Evolutionary conservation across 2,888 invertebrate genomes (phyloP).

Genomic region (Gibbula magus): DNA sequence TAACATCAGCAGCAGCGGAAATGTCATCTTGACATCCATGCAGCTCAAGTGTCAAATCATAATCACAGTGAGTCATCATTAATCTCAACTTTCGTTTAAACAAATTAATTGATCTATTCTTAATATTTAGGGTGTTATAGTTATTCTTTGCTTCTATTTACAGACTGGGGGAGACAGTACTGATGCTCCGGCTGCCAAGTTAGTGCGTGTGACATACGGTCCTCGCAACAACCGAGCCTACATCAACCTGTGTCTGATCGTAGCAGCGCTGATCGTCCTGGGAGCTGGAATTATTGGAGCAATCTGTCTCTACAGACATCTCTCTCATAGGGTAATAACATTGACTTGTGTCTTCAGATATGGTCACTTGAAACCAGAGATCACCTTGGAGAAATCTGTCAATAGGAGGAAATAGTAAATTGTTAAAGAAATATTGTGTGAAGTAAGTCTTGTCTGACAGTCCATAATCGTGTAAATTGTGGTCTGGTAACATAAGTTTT

Average conservation of each 20-base stretch:
- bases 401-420: too few relatives aligned
- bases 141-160: neutral
- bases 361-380: neutral
- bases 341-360: neutral
- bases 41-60: too few relatives aligned
- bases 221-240: conserved; percentile 46
- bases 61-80: too few relatives aligned
- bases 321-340: conserved; percentile 77
- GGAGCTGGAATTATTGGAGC: conserved; percentile 84
- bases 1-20: too few relatives aligned
- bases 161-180: conserved; percentile 48
- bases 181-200: conserved; percentile 25
- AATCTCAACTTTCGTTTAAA: too few relatives aligned
- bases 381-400: neutral
- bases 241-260: conserved; percentile 82
- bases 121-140: too few relatives aligned
- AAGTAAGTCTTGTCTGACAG: too few relatives aligned
- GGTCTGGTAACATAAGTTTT: too few relatives aligned
- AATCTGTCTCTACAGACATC: conserved; percentile 85
- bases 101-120: too few relatives aligned
- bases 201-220: conserved; percentile 43
- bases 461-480: too few relatives aligned
- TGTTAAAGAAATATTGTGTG: too few relatives aligned
- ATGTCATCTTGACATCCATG: too few relatives aligned
- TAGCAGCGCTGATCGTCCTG: conserved; percentile 83